Evolutionary conservation across 2,797 vertebrate genomes (phyloP), one percentile per base, ranked within the genome.

Genomic region (Mormyrus proboscirostris): DNA sequence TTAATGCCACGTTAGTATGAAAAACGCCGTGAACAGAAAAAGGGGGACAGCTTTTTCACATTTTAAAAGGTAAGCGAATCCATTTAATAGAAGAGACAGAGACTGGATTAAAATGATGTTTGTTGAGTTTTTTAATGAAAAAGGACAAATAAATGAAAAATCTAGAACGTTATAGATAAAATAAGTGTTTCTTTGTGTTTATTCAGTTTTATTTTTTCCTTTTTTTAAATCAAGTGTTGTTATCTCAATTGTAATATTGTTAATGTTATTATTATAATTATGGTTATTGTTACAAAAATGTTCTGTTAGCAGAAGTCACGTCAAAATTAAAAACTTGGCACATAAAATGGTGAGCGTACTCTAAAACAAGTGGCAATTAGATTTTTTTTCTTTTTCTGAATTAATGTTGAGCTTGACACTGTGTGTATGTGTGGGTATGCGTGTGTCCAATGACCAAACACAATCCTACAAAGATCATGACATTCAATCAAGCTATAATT

Each of bases 211-310:
- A 93, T 94, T 94, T 91, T 89, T 89, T 79, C 33, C 16, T 86
- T 88, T 89, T 89, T 89, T 86, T 19, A 94, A 95, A 95, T 94
- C 93, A 92, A 95, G 95, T 96, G 95, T 89, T 85, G 88, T 95
- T 96, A 95, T 95, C 94, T 96, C 96, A 95, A 96, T 96, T 96
- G 95, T 96, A 96, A 95, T 96, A 96, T 96, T 96, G 95, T 96
- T 96, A 95, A 94, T 96, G 95, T 96, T 96, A 96, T 95, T 96
- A 95, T 89, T 87, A 89, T 96, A 96, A 95, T 94, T 95, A 94
- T 95, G 93, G 95, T 96, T 96, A 96, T 95, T 93, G 95, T 95
- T 95, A 95, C 95, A 93, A 95, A 95, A 94, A 93, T 96, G 95
- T 96, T 96, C 95, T 96, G 95, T 96, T 96, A 95, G 95, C 94